Evolutionary conservation across 2,888 invertebrate species (phyloP).

Genomic region (Ethmia dodecea): DNA sequence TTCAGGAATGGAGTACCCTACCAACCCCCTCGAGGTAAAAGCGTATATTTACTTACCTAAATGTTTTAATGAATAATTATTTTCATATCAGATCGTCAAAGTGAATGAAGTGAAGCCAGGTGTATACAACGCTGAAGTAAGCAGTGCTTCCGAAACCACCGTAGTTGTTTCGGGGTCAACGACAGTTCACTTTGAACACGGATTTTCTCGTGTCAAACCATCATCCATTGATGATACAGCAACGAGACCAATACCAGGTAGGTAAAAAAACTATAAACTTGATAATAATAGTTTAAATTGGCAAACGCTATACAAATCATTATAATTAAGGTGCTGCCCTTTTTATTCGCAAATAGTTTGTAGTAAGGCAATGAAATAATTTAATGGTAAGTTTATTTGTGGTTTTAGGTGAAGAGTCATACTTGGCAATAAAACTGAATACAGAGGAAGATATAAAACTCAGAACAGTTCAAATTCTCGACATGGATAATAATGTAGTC

Average conservation of each 20-base stretch:
- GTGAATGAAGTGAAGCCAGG: slow-evolving; percentile 27
- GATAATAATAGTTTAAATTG: no score
- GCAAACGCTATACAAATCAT: no score
- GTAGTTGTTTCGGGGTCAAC: slow-evolving; percentile 32
- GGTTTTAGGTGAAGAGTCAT: slow-evolving; percentile 31
- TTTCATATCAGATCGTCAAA: slow-evolving; percentile 29
- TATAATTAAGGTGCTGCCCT: no score
- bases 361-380: background rate
- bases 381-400: background rate
- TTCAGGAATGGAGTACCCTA: no score
- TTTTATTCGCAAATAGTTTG: no score
- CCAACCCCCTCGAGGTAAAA: no score
- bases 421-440: slow-evolving; percentile 34
- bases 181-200: slow-evolving; percentile 36
- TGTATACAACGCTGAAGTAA: slow-evolving; percentile 27
- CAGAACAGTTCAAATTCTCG: slow-evolving; percentile 27
- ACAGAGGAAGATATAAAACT: slow-evolving; percentile 28
- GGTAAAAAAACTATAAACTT: background rate
- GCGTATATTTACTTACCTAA: no score
- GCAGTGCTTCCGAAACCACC: slow-evolving; percentile 23
- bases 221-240: slow-evolving; percentile 32
- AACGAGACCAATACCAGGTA: slow-evolving; percentile 39
- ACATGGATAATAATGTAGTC: slow-evolving; percentile 27
- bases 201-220: slow-evolving; percentile 35
- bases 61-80: no score